phyloP scores from a whole-genome alignment of 2,113 vertebrate genomes.

The Chaenocephalus aceratus region DNA sequence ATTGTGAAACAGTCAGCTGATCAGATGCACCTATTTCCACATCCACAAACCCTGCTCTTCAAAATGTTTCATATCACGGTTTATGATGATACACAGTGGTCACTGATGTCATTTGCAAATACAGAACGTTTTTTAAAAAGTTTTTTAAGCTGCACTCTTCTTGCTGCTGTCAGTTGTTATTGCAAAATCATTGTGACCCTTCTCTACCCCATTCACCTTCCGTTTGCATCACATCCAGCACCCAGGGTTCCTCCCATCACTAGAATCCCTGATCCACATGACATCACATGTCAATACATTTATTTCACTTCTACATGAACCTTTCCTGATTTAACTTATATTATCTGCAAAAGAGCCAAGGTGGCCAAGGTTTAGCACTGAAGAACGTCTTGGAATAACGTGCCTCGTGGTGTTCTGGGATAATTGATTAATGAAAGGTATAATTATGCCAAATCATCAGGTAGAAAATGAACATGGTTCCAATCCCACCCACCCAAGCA shows the following conservation, averaged over 20 bases:
- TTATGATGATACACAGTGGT: no score
- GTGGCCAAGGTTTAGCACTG: not conserved
- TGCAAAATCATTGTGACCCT: not conserved
- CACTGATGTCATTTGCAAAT: no score
- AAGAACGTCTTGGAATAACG: not conserved
- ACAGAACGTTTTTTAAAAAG: no score
- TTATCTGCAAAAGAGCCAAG: not conserved
- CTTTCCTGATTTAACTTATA: not conserved
- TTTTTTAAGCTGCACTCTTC: not conserved
- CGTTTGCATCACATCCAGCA: not conserved
- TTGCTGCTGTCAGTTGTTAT: not conserved
- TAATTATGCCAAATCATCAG: constrained; percentile 56
- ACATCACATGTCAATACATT: not conserved
- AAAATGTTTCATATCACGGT: no score
- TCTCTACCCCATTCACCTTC: not conserved
- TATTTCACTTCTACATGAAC: not conserved
- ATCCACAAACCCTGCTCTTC: no score
- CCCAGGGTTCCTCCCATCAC: not conserved
- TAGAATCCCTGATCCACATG: no score
- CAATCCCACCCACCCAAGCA: constrained; percentile 47
- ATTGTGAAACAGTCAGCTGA: no score
- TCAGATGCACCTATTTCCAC: no score
- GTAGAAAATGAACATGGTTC: constrained; percentile 40
- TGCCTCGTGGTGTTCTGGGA: not conserved
- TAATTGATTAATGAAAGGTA: constrained; percentile 49